Percentiles rank a stretch among this genome's conserved stretches.
These are phyloP conservation scores for Eulacestoma nigropectus DNA, from an alignment of 2,113 vertebrate genomes.

Conservation along the genomic window DNA sequence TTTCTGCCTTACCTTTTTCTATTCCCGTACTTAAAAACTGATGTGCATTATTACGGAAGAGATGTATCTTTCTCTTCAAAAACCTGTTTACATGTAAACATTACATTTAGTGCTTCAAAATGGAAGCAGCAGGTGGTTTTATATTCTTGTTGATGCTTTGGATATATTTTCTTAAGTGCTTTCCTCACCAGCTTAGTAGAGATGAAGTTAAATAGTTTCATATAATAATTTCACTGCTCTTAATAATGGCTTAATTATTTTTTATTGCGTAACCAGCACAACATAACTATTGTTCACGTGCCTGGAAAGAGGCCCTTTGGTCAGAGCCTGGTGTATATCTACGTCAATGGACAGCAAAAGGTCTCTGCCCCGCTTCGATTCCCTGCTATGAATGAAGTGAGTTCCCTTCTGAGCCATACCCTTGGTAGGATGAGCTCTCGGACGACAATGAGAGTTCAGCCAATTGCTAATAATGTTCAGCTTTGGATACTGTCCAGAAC, in stretches of 20 bases:
- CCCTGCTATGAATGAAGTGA: conserved; percentile 93
- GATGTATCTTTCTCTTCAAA: not conserved
- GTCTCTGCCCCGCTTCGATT: conserved; percentile 90
- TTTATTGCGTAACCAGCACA: conserved; percentile 79
- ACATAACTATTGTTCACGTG: conserved; percentile 88
- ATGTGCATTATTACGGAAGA: not conserved
- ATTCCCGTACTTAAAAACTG: not conserved
- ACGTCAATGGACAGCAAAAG: conserved; percentile 94
- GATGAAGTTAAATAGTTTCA: not conserved
- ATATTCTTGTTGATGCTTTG: not conserved
- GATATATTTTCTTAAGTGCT: not conserved
- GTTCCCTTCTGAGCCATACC: not conserved
- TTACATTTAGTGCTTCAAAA: not conserved
- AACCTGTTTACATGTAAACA: not conserved
- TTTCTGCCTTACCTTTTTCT: not conserved
- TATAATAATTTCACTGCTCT: not conserved
- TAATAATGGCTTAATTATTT: not conserved
- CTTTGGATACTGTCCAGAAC: not conserved
- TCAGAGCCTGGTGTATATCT: conserved; percentile 92
- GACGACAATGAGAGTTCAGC: not conserved
- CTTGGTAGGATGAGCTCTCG: not conserved
- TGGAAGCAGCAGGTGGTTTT: not conserved
- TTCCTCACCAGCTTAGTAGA: not conserved
- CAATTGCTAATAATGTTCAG: not conserved
- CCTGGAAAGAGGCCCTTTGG: conserved; percentile 96